These are phyloP conservation scores for Eueremaeus valkanovi DNA, from an alignment of 2,888 invertebrate species.

Conservation along the genomic window DNA sequence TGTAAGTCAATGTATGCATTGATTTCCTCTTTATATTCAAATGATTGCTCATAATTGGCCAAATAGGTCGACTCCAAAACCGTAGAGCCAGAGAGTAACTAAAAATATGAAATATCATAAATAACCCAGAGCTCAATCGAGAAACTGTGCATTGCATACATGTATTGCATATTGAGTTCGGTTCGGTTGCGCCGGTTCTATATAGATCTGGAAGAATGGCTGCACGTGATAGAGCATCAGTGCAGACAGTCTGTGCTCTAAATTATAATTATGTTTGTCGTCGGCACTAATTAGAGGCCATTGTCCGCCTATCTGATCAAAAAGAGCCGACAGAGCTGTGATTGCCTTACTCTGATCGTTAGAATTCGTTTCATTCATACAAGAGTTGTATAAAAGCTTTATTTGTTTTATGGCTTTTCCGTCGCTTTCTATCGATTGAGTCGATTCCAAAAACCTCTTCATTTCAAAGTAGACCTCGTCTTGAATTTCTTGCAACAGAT, in stretches of 20 bases:
- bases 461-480: slow-evolving; percentile 53
- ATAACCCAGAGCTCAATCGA: neutral
- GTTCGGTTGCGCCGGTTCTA: slow-evolving; percentile 53
- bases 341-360: slow-evolving; percentile 47
- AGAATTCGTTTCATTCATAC: slow-evolving; percentile 50
- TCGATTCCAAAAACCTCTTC: slow-evolving; percentile 49
- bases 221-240: slow-evolving; percentile 52
- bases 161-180: slow-evolving; percentile 54
- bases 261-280: slow-evolving; percentile 45
- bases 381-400: slow-evolving; percentile 52
- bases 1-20: slow-evolving; percentile 33
- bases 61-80: slow-evolving; percentile 50
- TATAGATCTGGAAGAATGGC: slow-evolving; percentile 52
- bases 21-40: slow-evolving; percentile 13
- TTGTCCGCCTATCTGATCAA: slow-evolving; percentile 50
- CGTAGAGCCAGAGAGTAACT: slow-evolving; percentile 54
- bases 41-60: slow-evolving; percentile 36
- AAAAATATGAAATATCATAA: neutral
- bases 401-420: slow-evolving; percentile 51
- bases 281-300: slow-evolving; percentile 50
- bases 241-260: slow-evolving; percentile 45
- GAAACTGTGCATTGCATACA: slow-evolving; percentile 49
- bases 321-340: slow-evolving; percentile 49
- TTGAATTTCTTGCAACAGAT: slow-evolving; percentile 53
- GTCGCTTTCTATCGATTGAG: slow-evolving; percentile 44